Conservation (phyloP, 2,888 invertebrate species). For the Aspidiotus rigidus region DNA sequence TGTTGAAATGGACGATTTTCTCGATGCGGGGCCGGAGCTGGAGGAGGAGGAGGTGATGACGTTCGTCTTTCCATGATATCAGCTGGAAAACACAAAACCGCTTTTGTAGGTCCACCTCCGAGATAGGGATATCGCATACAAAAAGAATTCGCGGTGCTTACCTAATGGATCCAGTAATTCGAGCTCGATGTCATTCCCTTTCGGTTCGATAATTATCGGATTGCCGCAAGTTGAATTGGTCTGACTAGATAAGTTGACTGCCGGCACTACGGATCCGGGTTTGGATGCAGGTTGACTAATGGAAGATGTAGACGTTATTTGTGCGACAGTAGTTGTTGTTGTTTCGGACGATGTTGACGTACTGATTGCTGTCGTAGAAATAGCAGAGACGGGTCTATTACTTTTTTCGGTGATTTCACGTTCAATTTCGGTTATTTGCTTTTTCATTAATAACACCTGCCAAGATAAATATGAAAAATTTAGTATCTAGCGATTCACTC, state of each 20-base stretch:
- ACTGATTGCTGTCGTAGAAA: conserved; percentile 8
- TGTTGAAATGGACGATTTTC: conserved; percentile 42
- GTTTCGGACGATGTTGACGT: conserved; percentile 5
- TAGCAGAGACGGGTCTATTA: conserved; percentile 37
- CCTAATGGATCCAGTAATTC: conserved; percentile 67
- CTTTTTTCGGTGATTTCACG: conserved; percentile 58
- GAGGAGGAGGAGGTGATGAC: conserved; percentile 52
- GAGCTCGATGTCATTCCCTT: conserved; percentile 47
- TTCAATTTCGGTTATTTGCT: conserved; percentile 66
- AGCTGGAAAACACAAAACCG: neutral
- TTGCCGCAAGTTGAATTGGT: neutral
- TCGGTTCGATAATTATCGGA: conserved; percentile 10
- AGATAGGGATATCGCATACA: neutral
- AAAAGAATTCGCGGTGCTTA: conserved; percentile 41
- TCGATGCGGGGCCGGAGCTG: conserved; percentile 65
- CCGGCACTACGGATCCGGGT: neutral
- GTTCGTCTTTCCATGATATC: conserved; percentile 16
- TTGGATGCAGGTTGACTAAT: neutral
- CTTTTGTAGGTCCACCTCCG: neutral
- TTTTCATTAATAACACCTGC: conserved; percentile 46
- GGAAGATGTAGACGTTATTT: neutral
- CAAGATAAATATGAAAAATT: conserved; percentile 29
- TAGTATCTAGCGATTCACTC: no score
- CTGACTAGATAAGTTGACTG: conserved; percentile 8
- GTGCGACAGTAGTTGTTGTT: conserved; percentile 12